These are phyloP conservation scores for Semaprochilodus insignis DNA, from an alignment of 2,797 vertebrate species.

Conservation along the genomic window DNA sequence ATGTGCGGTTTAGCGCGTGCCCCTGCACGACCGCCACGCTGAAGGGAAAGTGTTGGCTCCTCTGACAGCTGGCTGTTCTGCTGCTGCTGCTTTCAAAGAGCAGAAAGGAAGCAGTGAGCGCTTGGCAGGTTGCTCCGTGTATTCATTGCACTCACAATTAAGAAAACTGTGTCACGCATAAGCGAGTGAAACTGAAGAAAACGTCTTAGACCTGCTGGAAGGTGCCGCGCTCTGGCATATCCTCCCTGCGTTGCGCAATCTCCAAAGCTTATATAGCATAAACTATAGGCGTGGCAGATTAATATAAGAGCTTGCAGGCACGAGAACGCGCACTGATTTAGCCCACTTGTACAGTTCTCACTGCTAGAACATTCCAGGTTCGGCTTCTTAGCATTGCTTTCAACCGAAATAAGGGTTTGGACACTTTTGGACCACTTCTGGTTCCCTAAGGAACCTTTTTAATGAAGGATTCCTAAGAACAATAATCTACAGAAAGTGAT, in stretches of 20 bases:
- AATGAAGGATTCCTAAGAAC: no score
- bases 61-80: constrained; percentile 16
- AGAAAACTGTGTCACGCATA: constrained; percentile 12
- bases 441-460: no score
- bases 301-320: no score
- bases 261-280: background rate
- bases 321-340: no score
- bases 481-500: no score
- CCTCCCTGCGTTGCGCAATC: background rate
- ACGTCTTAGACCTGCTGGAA: background rate
- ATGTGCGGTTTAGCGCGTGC: background rate
- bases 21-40: background rate
- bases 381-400: no score
- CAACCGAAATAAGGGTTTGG: no score
- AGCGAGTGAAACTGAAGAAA: background rate
- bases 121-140: background rate
- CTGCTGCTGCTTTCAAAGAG: constrained; percentile 1
- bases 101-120: background rate
- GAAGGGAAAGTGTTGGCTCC: background rate
- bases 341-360: no score
- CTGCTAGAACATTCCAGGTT: no score
- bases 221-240: background rate
- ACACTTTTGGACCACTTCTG: no score
- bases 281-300: background rate
- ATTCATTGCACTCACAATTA: constrained; percentile 19